Evolutionary conservation across 2,888 invertebrate genomes (phyloP), one percentile per base, ranked within the genome.

Genomic region (Phyto melanocephala): DNA sequence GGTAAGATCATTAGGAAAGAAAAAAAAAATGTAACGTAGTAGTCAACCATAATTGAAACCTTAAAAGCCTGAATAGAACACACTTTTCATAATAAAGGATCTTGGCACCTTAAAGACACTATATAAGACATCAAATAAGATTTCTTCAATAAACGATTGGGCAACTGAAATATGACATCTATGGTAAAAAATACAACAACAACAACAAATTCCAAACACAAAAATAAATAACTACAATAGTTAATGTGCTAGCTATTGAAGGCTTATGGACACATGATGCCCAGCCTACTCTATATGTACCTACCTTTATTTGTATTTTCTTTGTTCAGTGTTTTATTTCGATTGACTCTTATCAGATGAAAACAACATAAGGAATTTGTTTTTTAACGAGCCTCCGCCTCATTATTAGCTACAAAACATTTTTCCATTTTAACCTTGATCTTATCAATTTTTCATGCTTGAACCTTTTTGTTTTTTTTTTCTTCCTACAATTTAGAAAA

Each of bases 391-490:
- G 20, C 67, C 58, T 67, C 24, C 67, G 45, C 79, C 67, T 74
- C 65, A 72, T 72, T 79, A 79, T 67, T 40, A 58, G n/a, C 40
- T 56, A 33, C n/a, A 60, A 50, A 13, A 35, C 54, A n/a, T 47
- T 71, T 65, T 65, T 52, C n/a, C 42, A 33, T 45, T 37, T 52
- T 67, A 60, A 42, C 42, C 42, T 72, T 72, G 72, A 74, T 80
- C 20, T 80, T 80, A 80, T 80, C 79, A 74, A 74, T 80, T 68
- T 60, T 68, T 68, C 45, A 67, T 67, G 72, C 67, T 45, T 65
- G 52, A 54, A 11, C 65, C 52, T 52, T n/a, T n/a, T n/a, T n/a
- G n/a, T n/a, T n/a, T n/a, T n/a, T 33, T 45, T 54, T 56, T 42
- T 11, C 28, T 54, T 28, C 13, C 24, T 28, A 28, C 11, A 22